Evolutionary conservation across 2,113 vertebrate species (phyloP).

Genomic region (Aplodontia rufa): DNA sequence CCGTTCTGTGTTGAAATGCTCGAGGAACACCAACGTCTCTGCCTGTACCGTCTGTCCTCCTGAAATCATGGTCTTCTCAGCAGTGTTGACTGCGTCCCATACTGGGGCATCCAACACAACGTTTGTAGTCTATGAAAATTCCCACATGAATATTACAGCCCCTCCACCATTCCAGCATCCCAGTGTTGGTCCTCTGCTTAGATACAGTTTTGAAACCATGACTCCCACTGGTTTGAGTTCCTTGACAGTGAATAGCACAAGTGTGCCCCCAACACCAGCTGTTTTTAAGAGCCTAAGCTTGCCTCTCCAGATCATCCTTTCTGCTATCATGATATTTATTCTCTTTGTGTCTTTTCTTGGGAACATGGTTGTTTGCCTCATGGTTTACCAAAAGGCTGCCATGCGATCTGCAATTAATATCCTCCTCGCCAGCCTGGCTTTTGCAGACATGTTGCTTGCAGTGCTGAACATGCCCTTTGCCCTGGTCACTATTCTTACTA

Average conservation of each 20-base stretch:
- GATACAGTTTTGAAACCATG: conserved; percentile 80
- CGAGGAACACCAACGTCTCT: conserved; percentile 69
- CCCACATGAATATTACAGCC: conserved; percentile 86
- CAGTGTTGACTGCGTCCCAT: conserved; percentile 83
- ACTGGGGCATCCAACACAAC: conserved; percentile 84
- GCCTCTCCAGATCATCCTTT: conserved; percentile 94
- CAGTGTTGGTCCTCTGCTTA: conserved; percentile 79
- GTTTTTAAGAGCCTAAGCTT: conserved; percentile 86
- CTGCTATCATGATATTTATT: conserved; percentile 91
- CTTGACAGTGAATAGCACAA: conserved; percentile 79
- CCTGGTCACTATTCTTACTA: conserved; percentile 92
- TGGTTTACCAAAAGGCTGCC: conserved; percentile 98
- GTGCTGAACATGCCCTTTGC: conserved; percentile 97
- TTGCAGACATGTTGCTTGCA: conserved; percentile 97
- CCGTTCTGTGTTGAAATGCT: conserved; percentile 79
- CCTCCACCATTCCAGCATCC: conserved; percentile 82
- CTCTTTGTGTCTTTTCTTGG: conserved; percentile 93
- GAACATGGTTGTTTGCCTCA: conserved; percentile 97
- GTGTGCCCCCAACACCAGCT: conserved; percentile 79
- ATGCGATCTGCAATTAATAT: conserved; percentile 99
- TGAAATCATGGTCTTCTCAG: conserved; percentile 89
- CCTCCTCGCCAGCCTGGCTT: conserved; percentile 96
- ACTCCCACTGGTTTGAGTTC: conserved; percentile 81
- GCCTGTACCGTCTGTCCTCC: conserved; percentile 55
- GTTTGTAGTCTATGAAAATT: conserved; percentile 87